Evolutionary conservation across 64 coral and sea anemone species (phyloP), one percentile per base, ranked within the genome.

Genomic region (Montipora foliosa): DNA sequence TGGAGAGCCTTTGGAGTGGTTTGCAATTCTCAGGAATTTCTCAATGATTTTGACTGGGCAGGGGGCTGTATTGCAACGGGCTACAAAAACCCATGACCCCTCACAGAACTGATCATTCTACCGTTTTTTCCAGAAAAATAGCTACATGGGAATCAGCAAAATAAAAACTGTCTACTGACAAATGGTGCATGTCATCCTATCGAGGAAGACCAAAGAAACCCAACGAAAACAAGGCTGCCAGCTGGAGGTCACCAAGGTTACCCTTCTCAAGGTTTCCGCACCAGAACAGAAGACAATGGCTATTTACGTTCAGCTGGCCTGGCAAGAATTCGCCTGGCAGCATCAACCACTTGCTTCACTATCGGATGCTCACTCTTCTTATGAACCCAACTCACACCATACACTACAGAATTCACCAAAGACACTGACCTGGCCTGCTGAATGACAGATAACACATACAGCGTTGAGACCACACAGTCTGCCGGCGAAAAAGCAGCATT

Each of bases 61-160:
- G 10, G 8, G 77, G 55, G 87, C 16, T 10, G 22, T 62, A 75
- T 15, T 77, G 55, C 87, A 59, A 44, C 75, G 17, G 11, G 87
- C 74, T 44, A 89, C 77, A 89, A 89, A 89, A 64, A 89, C 87
- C 87, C 87, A 89, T 45, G 88, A 90, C 45, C 88, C 88, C 29
- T 92, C 71, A 15, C 55, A 50, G 74, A 94, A 94, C 79, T 94
- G 92, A 47, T 89, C 92, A 44, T 94, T 89, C 67, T 89, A 83
- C 44, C 79, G 64, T 22, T 52, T 89, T 80, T 9, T 89, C 92
- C 50, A 94, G 59, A 80, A 94, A 94, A 17, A 94, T 55, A 55
- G 52, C 52, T 1, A 55, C 52, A 55, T 55, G 52, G 52, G 52
- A 55, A 55, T 55, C 52, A 60, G 22, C 22, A 22, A 22, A 22